Percentiles rank a stretch among this genome's conserved stretches.
Conservation (phyloP, 1,140 invertebrate genomes). For the Reticulitermes speratus region DNA sequence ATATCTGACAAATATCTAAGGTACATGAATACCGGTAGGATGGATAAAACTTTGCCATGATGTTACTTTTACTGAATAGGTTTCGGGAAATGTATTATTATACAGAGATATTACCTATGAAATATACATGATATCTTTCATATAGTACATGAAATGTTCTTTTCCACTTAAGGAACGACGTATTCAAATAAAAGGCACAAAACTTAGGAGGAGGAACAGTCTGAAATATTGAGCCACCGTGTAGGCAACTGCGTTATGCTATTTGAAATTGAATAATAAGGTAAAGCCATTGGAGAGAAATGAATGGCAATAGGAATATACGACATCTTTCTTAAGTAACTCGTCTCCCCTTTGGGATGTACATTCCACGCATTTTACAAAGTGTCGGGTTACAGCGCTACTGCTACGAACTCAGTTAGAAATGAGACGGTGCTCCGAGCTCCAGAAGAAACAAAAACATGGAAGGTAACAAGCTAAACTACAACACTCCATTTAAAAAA, state of each 20-base stretch:
- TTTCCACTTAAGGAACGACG: neutral
- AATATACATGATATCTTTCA: neutral
- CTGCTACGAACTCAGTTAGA: neutral
- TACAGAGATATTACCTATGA: neutral
- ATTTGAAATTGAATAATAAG: neutral
- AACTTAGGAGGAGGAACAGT: neutral
- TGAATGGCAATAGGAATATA: constrained; percentile 15
- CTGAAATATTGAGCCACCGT: neutral
- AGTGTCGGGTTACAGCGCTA: neutral
- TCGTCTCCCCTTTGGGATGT: neutral
- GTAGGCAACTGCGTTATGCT: neutral
- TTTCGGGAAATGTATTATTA: neutral
- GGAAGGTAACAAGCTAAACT: no score
- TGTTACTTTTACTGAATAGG: no score
- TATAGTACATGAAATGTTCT: no score
- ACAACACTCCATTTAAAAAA: no score
- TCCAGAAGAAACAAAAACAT: no score
- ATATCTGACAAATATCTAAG: no score
- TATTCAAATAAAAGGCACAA: neutral
- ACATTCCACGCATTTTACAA: constrained; percentile 1
- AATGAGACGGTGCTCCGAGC: no score
- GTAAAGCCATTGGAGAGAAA: constrained; percentile 11
- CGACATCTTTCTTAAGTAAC: constrained; percentile 12
- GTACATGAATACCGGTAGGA: no score
- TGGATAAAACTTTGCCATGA: no score